Base-by-base conservation (phyloP, 2,888 invertebrate genomes). In the Liposcelis brunnea region DNA sequence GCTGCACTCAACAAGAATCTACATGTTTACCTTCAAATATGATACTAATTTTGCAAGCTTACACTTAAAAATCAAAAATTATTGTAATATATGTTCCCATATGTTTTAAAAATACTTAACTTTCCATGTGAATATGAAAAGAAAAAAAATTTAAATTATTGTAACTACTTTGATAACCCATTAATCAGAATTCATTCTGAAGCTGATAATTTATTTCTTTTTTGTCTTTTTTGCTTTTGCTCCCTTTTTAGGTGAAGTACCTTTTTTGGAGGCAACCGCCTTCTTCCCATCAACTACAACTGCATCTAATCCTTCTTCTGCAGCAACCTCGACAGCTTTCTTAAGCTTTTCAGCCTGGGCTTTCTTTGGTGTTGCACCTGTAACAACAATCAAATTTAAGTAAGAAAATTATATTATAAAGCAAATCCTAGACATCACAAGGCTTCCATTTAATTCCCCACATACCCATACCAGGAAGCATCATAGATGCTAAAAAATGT, bases 311-410 rank as follows among this genome's bases (percentile, higher is more conserved):
- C 80, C 77, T 51, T 75, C 61, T 58, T 80, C 80, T 43, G 75
- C 72, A 2, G 73, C 68, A 55, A 72, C 73, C 56, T 80, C 70
- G 11, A 80, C 72, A 45, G 69, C 68, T 50, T 71, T 71, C 55
- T 79, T 80, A 57, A 80, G 64, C 55, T 76, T 78, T 52, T 71
- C 70, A 1, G 69, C 60, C 56, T 76, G 74, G 12, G 62, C 57
- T 53, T 77, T 78, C 54, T 79, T 80, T 32, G 76, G 72, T 47
- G 70, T 69, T 15, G 73, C 72, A 1, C 80, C 80, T 18, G 75
- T 71, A 60, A 77, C 76, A 77, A 49, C 10, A 57, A 56, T 52
- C 49, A 46, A 50, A 51, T 49, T 21, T 26, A 42, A 44, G 16
- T 11, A 26, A 16, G 11, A 40, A 2, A 42, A 26, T 26, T 8